Base-by-base conservation (phyloP, 2,888 invertebrate genomes). In the Conchocele bisecta region DNA sequence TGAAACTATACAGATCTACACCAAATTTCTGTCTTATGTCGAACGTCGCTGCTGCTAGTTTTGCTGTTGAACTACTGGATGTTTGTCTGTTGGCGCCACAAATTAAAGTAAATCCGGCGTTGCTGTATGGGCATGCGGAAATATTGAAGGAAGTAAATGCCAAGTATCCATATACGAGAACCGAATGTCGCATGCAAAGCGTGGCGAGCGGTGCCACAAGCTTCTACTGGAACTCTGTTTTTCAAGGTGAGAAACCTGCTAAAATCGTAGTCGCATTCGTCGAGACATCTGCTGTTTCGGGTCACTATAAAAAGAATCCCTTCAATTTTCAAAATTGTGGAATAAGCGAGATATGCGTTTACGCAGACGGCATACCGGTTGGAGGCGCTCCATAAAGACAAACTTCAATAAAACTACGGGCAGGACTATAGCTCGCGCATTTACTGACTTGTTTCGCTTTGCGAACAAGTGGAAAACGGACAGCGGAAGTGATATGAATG, bases 291-390 rank as follows among this genome's bases (percentile, higher is more conserved):
- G 58, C 63, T 11, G 26, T 69, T 31, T 64, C 42, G 17, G 77
- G 77, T 3, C 42, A 61, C 44, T 67, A 67, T 42, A 57, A 44
- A n/a, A 50, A 51, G 11, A 78, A 78, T 37, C 78, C 74, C 9
- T 78, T 67, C 51, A 65, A 71, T 48, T 78, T 78, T 35, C 59
- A 74, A 35, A 56, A 74, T 29, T 74, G 61, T 39, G 22, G 51
- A 24, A 41, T 78, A 11, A 53, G 48, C 22, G 57, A 64, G 17
- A 68, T 77, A 17, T 59, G 56, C 13, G 56, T 77, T 28, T 77
- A 67, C 33, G 37, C 35, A 3, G 67, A 77, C 37, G 59, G 63
- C 3, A 33, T 77, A 35, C 69, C 77, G 5, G 73, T 73, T 5
- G 61, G 66, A 17, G 73, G 73, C 7, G 70, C 53, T 28, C 66